These are phyloP conservation scores for Nomada hirtipes DNA, from an alignment of 2,888 invertebrate species.

Conservation along the genomic window DNA sequence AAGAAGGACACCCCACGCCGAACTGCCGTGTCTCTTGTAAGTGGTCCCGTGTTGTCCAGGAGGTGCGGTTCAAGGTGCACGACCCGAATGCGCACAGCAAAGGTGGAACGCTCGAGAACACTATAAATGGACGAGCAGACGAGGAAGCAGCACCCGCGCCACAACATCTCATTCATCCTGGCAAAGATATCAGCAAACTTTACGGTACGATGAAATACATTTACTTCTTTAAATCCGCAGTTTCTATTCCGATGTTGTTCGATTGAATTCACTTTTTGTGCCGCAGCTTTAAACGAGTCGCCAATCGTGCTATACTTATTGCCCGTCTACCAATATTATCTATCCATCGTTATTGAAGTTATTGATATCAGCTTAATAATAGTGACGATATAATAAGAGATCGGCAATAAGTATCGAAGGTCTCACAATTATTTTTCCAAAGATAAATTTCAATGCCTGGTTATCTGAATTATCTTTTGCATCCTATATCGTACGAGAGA, in stretches of 20 bases:
- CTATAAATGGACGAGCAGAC: constrained; percentile 91
- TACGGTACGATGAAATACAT: constrained; percentile 85
- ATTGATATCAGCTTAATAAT: no score
- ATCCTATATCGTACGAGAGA: no score
- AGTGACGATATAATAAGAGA: no score
- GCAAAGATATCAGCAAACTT: constrained; percentile 96
- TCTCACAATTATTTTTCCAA: no score
- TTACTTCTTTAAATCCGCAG: neutral
- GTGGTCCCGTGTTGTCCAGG: constrained; percentile 89
- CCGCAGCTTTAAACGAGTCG: no score
- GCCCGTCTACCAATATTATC: no score
- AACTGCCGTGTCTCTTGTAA: constrained; percentile 85
- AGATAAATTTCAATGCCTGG: no score
- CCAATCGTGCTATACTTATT: no score
- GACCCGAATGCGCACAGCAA: constrained; percentile 97
- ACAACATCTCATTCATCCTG: constrained; percentile 93
- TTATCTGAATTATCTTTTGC: no score
- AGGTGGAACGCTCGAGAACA: constrained; percentile 95
- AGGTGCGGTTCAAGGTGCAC: constrained; percentile 97
- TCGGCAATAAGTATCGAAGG: no score
- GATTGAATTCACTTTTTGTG: no score
- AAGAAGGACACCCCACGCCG: constrained; percentile 79
- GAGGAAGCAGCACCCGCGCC: constrained; percentile 89
- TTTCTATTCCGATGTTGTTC: neutral
- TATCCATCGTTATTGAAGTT: no score